phyloP scores from a whole-genome alignment of 2,797 vertebrate species.

The Alectoris magna region DNA sequence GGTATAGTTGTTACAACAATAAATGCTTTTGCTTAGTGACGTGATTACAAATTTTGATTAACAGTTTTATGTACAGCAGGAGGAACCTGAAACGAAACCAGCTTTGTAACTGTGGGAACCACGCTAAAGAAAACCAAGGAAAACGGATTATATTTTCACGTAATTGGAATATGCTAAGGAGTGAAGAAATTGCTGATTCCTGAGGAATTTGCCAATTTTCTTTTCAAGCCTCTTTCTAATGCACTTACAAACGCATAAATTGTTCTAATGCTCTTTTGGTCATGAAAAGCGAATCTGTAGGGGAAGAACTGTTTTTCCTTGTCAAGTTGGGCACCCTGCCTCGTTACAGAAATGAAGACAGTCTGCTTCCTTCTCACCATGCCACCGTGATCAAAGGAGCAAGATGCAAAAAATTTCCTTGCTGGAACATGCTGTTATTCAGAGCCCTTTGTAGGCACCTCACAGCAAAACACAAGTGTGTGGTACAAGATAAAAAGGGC shows the following conservation, averaged over 20 bases:
- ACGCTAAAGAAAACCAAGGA: conserved; percentile 2
- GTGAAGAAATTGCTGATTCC: not conserved
- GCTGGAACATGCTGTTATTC: not conserved
- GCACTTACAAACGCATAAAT: conserved; percentile 30
- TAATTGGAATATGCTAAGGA: not conserved
- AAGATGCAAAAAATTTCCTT: not conserved
- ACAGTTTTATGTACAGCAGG: not conserved
- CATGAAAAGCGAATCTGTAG: conserved; percentile 42
- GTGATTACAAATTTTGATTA: not conserved
- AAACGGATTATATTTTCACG: conserved; percentile 21
- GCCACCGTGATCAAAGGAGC: conserved; percentile 28
- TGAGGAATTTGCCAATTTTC: not conserved
- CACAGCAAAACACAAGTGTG: conserved; percentile 13
- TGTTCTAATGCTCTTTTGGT: conserved; percentile 10
- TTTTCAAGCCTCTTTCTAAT: conserved; percentile 15
- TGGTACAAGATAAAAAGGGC: conserved; percentile 14
- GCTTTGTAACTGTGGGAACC: not conserved
- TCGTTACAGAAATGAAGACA: conserved; percentile 46
- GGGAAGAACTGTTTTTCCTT: conserved; percentile 40
- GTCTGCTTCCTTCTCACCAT: conserved; percentile 14
- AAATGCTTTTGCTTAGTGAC: not conserved
- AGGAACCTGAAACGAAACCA: not conserved
- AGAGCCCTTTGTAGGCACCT: conserved; percentile 21
- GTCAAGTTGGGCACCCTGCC: conserved; percentile 38
- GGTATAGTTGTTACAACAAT: not conserved